phyloP scores from a whole-genome alignment of 2,113 vertebrate genomes.

The Hippocampus abdominalis region DNA sequence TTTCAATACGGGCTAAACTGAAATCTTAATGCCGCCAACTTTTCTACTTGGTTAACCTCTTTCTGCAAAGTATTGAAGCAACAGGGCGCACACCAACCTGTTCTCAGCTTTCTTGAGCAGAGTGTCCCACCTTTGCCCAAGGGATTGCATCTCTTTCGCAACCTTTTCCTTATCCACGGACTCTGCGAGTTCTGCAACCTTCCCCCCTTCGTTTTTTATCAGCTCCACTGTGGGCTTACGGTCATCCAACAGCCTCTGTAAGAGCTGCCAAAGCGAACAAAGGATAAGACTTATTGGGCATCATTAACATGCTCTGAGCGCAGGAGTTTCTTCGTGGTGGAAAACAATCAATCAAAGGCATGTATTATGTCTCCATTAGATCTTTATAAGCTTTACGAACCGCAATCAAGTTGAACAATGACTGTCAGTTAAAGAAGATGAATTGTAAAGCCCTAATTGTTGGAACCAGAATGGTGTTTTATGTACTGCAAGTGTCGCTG shows the following conservation, averaged over 20 bases:
- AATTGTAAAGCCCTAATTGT: constrained; percentile 23
- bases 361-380: constrained; percentile 37
- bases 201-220: constrained; percentile 91
- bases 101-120: constrained; percentile 89
- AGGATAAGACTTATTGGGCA: constrained; percentile 41
- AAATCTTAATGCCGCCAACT: neutral
- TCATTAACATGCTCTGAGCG: constrained; percentile 22
- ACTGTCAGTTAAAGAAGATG: constrained; percentile 43
- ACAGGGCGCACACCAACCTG: constrained; percentile 72
- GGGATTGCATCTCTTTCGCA: constrained; percentile 82
- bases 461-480: constrained; percentile 16
- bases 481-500: constrained; percentile 1
- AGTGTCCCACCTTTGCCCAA: constrained; percentile 88
- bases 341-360: constrained; percentile 46
- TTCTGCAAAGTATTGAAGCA: neutral
- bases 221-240: constrained; percentile 88
- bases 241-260: constrained; percentile 91
- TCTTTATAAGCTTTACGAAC: constrained; percentile 31
- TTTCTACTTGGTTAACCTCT: neutral
- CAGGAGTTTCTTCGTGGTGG: constrained; percentile 13
- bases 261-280: constrained; percentile 76
- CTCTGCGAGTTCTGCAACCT: constrained; percentile 86
- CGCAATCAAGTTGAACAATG: constrained; percentile 39
- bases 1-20: neutral
- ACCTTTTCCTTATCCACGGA: constrained; percentile 88